Evolutionary conservation across 1,140 invertebrate species (phyloP).

Genomic region (Oedothorax gibbosus): DNA sequence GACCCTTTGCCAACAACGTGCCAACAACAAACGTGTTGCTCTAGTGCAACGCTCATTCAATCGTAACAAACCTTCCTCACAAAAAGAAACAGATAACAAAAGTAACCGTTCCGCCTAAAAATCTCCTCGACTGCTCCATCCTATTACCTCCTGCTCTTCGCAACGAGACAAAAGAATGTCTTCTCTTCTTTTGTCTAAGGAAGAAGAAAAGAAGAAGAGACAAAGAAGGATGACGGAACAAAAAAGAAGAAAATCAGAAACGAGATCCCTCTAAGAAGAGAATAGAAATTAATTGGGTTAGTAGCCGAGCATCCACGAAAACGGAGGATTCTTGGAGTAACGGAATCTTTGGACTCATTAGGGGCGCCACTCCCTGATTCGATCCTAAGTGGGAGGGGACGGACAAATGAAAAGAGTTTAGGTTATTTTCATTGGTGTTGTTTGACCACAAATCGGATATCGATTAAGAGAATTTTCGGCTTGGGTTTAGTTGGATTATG

Average conservation of each 20-base stretch:
- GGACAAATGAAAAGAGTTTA: neutral
- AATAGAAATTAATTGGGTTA: constrained; percentile 40
- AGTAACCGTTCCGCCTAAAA: too few relatives aligned
- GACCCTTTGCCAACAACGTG: too few relatives aligned
- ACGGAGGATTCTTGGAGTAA: constrained; percentile 33
- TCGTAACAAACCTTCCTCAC: too few relatives aligned
- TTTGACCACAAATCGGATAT: too few relatives aligned
- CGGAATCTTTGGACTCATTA: constrained; percentile 24
- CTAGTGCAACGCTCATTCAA: too few relatives aligned
- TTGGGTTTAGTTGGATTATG: too few relatives aligned
- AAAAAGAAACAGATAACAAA: too few relatives aligned
- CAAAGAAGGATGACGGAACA: constrained; percentile 4
- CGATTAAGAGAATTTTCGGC: too few relatives aligned
- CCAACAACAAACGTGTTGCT: too few relatives aligned
- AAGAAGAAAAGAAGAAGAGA: neutral
- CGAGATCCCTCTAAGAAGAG: neutral
- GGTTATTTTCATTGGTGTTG: neutral
- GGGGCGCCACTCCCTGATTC: constrained; percentile 2
- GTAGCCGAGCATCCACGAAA: constrained; percentile 4
- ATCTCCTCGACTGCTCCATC: neutral
- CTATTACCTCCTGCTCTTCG: neutral
- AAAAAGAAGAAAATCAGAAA: neutral
- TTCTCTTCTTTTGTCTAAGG: neutral
- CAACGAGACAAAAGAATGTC: neutral
- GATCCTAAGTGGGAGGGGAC: neutral